Base-by-base conservation (phyloP, 1,140 invertebrate species). In the Caenorhabditis tropicalis region DNA sequence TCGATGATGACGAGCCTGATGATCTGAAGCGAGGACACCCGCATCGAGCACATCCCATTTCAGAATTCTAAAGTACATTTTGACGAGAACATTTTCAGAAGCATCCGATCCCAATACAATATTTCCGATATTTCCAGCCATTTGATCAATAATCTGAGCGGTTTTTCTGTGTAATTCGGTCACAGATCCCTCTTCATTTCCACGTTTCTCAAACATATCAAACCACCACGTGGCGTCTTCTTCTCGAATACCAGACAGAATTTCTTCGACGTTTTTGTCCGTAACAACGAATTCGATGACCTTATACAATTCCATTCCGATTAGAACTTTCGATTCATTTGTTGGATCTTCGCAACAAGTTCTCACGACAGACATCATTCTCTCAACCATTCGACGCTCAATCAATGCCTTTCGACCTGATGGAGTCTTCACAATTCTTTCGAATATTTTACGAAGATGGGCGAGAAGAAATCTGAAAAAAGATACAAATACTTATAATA, bases 1-100 rank as follows among this genome's bases (percentile, higher is more conserved):
- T 9, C 36, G 12, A 12, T 21, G 12, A 12, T 21, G n/a, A 21
- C 65, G 36, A 10, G n/a, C 29, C n/a, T 46, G 36, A 39, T 21
- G 36, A 27, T 74, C 51, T 5, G 36, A 15, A 27, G 74, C 10
- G 1, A 48, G 33, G 90, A 86, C 51, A 87, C 85, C 21, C 86
- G 85, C 58, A 86, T 81, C 51, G 21, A 53, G 24, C 0, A 51
- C 15, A 15, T 53, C 51, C 48, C 48, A 56, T 19, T 81, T 81
- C 79, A 81, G 36, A 81, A 53, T 53, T 51, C 33, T 39, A 0
- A 6, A 12, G 51, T 53, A 81, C 51, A 81, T 58, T 53, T 29
- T 21, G 6, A 81, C 79, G 21, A 85, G 51, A n/a, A 82, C 79
- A 24, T 65, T 36, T 31, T 85, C 84, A 15, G 84, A 60, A 16